These are phyloP conservation scores for Actinostola sp. DNA, from an alignment of 92 coral and sea anemone species.

Conservation along the genomic window DNA sequence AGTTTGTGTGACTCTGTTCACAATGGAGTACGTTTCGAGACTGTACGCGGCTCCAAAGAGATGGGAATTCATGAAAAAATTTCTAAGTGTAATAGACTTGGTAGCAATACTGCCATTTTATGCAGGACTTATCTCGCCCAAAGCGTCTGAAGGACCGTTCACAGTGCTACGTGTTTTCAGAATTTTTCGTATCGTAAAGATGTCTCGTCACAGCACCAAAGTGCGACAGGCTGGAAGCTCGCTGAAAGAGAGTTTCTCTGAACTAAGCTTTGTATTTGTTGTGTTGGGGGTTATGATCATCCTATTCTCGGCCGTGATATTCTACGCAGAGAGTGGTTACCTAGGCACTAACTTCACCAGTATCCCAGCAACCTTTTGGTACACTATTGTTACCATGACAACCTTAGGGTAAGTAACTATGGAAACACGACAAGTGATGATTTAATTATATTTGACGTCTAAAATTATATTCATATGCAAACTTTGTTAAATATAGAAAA, in stretches of 20 bases:
- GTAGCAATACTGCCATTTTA: conserved; percentile 91
- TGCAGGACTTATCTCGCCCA: conserved; percentile 70
- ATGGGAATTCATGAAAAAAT: conserved; percentile 80
- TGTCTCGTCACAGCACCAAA: conserved; percentile 89
- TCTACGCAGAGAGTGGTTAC: conserved; percentile 80
- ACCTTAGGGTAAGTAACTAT: conserved; percentile 84
- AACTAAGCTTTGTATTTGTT: conserved; percentile 83
- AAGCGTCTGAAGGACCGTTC: conserved; percentile 80
- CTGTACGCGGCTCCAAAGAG: conserved; percentile 88
- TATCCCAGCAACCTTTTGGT: conserved; percentile 97
- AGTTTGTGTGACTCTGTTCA: conserved; percentile 79
- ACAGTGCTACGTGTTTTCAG: conserved; percentile 89
- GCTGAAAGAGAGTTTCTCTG: conserved; percentile 85
- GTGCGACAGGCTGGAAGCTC: conserved; percentile 87
- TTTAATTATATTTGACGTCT: background rate
- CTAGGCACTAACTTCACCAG: conserved; percentile 66
- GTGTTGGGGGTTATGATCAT: conserved; percentile 77
- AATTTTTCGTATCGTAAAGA: conserved; percentile 92
- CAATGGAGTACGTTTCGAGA: conserved; percentile 74
- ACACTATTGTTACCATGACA: conserved; percentile 99
- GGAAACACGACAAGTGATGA: background rate
- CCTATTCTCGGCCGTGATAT: conserved; percentile 88
- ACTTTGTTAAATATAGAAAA: too few species aligned
- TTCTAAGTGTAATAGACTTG: conserved; percentile 89
- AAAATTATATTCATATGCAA: background rate